phyloP scores from a whole-genome alignment of 1,140 invertebrate genomes.

The Drosophila santomea region DNA sequence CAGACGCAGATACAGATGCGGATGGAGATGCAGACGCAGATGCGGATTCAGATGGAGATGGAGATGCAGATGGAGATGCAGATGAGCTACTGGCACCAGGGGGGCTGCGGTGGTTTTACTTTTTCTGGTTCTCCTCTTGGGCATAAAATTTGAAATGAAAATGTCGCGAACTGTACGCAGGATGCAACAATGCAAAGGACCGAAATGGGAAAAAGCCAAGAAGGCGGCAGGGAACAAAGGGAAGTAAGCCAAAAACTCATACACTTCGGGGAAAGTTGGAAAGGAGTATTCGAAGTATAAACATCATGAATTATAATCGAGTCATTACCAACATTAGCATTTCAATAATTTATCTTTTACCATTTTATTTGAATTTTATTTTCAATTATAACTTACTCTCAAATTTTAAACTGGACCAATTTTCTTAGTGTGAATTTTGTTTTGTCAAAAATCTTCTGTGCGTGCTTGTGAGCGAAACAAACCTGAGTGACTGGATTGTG shows the following conservation, averaged over 20 bases:
- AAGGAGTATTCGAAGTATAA: too few relatives aligned
- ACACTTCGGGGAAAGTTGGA: not conserved
- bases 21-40: slow-evolving; percentile 18
- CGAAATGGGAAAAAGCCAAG: slow-evolving; percentile 4
- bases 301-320: too few relatives aligned
- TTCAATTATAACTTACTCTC: not conserved
- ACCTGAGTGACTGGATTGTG: slow-evolving; percentile 25
- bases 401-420: not conserved
- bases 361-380: too few relatives aligned
- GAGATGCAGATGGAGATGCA: slow-evolving; percentile 5
- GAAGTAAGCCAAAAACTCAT: not conserved
- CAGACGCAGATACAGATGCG: slow-evolving; percentile 14
- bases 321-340: too few relatives aligned
- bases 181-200: slow-evolving; percentile 69
- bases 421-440: slow-evolving; percentile 1
- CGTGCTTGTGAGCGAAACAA: slow-evolving; percentile 20
- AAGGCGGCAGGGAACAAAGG: not conserved
- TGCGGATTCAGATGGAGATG: not conserved
- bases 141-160: slow-evolving; percentile 83
- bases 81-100: slow-evolving; percentile 11
- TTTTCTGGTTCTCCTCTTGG: slow-evolving; percentile 69
- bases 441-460: slow-evolving; percentile 18
- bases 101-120: slow-evolving; percentile 55
- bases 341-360: too few relatives aligned
- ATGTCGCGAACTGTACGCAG: slow-evolving; percentile 71